Conservation (phyloP, 2,888 invertebrate genomes). For the Cephalotes varians region DNA sequence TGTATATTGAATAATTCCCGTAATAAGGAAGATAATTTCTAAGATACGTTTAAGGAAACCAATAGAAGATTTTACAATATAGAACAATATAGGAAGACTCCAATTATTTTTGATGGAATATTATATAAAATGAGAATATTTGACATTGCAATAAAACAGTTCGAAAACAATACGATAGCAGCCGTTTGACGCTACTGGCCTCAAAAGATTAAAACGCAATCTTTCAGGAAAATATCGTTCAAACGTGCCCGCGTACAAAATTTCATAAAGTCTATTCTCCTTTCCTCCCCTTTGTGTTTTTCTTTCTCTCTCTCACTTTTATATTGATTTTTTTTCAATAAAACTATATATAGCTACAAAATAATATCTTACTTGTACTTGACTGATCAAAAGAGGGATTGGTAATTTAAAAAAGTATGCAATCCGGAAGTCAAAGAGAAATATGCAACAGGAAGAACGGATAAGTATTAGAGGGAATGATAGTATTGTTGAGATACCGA, state of each 20-base stretch:
- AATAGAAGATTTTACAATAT: not conserved
- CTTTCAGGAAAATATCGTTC: slow-evolving; percentile 43
- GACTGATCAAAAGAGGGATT: slow-evolving; percentile 52
- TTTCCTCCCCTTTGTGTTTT: not conserved
- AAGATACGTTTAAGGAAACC: not conserved
- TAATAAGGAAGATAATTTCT: not conserved
- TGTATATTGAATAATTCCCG: not conserved
- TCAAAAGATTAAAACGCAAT: slow-evolving; percentile 31
- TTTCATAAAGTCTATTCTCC: slow-evolving; percentile 36
- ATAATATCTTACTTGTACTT: slow-evolving; percentile 46
- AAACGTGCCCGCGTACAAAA: slow-evolving; percentile 27
- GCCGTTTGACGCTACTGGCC: not conserved
- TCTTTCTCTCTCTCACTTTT: not conserved
- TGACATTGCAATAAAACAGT: slow-evolving; percentile 16
- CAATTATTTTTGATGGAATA: slow-evolving; percentile 1
- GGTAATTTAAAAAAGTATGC: not conserved
- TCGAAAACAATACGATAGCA: not conserved
- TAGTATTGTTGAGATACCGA: slow-evolving; percentile 15
- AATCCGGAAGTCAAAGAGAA: slow-evolving; percentile 3
- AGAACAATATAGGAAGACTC: not conserved
- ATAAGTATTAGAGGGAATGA: slow-evolving; percentile 39
- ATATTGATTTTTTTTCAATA: not conserved
- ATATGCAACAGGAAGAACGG: slow-evolving; percentile 8
- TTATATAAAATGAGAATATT: slow-evolving; percentile 26
- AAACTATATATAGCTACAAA: slow-evolving; percentile 8